Percentiles rank a stretch among this genome's conserved stretches.
Evolutionary conservation across 2,888 invertebrate species (phyloP).

Genomic region (Pherbina coryleti): DNA sequence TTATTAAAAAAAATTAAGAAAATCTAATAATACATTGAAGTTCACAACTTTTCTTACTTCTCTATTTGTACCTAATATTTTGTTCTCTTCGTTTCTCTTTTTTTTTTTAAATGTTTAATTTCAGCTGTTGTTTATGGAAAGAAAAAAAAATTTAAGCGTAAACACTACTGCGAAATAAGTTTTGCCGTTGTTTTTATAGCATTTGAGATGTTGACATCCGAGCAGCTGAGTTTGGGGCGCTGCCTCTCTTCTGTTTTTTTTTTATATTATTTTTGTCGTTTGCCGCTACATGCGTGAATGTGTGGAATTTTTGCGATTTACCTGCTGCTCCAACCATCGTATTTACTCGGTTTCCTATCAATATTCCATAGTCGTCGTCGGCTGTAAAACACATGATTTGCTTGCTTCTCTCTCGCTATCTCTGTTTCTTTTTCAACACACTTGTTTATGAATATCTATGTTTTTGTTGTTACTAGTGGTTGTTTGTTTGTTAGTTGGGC

Average conservation of each 20-base stretch:
- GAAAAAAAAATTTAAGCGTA: no score
- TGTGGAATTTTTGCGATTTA: constrained; percentile 44
- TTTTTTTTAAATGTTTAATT: no score
- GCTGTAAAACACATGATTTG: constrained; percentile 60
- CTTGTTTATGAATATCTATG: constrained; percentile 36
- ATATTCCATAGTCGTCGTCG: constrained; percentile 42
- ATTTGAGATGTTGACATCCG: neutral
- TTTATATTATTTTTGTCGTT: constrained; percentile 47
- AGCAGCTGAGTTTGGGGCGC: constrained; percentile 54
- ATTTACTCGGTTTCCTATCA: neutral
- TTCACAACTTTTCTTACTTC: no score
- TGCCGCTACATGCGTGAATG: constrained; percentile 41
- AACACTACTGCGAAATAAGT: no score
- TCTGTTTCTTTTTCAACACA: neutral
- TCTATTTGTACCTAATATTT: no score
- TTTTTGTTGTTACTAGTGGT: constrained; percentile 11
- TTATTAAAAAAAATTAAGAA: no score
- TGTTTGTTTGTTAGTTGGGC: neutral
- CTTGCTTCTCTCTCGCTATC: neutral
- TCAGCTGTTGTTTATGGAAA: no score
- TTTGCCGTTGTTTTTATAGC: no score
- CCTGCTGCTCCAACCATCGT: constrained; percentile 46
- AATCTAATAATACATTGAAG: no score
- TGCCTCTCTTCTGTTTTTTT: constrained; percentile 44
- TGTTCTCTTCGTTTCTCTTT: no score